These are phyloP conservation scores for Heliconius melpomene DNA, from an alignment of 1,140 invertebrate genomes.

Conservation along the genomic window DNA sequence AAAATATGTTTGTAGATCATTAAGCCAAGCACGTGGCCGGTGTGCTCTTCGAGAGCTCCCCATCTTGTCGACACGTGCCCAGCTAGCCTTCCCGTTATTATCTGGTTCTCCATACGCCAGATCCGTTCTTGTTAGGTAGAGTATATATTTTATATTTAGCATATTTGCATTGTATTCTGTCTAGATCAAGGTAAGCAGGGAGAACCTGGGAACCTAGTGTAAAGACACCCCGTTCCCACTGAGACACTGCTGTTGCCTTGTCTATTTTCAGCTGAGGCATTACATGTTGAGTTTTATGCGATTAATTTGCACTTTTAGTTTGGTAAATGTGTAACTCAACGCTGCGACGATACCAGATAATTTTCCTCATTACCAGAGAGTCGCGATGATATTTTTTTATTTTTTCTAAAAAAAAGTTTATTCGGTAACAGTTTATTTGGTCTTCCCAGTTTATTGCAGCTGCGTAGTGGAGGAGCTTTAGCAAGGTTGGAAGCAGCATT, in stretches of 20 bases:
- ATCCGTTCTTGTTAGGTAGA: slow-evolving; percentile 64
- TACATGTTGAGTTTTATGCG: no score
- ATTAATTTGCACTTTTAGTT: no score
- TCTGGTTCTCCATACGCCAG: slow-evolving; percentile 64
- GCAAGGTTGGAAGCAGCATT: slow-evolving; percentile 57
- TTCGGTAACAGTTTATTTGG: background rate
- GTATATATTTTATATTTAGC: background rate
- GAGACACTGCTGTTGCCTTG: no score
- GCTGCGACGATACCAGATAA: no score
- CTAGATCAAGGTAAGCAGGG: no score
- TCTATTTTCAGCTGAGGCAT: no score
- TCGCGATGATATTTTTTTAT: no score
- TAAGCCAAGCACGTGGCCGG: slow-evolving; percentile 66
- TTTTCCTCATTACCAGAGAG: no score
- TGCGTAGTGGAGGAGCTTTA: slow-evolving; percentile 61
- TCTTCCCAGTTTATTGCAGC: slow-evolving; percentile 55
- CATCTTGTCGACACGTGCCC: slow-evolving; percentile 64
- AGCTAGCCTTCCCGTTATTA: slow-evolving; percentile 65
- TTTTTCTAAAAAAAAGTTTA: no score
- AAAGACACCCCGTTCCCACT: no score
- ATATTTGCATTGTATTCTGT: background rate
- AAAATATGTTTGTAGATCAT: slow-evolving; percentile 41
- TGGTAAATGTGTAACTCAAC: no score
- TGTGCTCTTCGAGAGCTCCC: slow-evolving; percentile 67
- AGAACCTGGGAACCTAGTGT: no score